These are phyloP conservation scores for Epizoanthus ramosus DNA, from an alignment of 92 coral and sea anemone species.

Conservation along the genomic window DNA sequence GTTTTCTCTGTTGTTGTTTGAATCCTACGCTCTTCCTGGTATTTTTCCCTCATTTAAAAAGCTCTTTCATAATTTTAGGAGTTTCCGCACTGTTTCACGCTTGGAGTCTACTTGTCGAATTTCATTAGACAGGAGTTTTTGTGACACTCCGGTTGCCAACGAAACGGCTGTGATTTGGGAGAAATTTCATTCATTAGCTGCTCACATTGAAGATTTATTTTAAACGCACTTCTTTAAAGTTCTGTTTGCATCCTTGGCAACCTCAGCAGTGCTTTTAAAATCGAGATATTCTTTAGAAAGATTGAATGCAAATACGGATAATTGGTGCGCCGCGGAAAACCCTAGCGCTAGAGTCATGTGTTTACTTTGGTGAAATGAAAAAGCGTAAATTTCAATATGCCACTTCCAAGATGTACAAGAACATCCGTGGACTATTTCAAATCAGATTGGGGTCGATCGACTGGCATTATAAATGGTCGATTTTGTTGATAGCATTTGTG, in stretches of 20 bases:
- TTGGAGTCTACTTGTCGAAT: constrained; percentile 39
- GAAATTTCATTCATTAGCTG: constrained; percentile 55
- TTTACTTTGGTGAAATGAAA: constrained; percentile 78
- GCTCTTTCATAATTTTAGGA: constrained; percentile 11
- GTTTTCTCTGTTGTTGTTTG: constrained; percentile 33
- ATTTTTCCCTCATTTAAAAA: constrained; percentile 33
- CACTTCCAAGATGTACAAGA: constrained; percentile 36
- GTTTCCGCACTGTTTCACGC: constrained; percentile 23
- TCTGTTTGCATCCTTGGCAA: constrained; percentile 21
- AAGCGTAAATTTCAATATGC: constrained; percentile 50
- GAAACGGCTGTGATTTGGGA: constrained; percentile 49
- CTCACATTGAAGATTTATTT: constrained; percentile 48
- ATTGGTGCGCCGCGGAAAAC: constrained; percentile 72
- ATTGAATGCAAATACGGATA: constrained; percentile 75
- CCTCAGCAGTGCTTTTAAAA: constrained; percentile 51
- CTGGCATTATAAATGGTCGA: constrained; percentile 30
- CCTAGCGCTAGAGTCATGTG: constrained; percentile 58
- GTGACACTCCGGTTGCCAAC: constrained; percentile 45
- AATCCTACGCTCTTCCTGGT: constrained; percentile 25
- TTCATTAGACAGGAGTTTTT: constrained; percentile 41
- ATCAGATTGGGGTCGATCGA: constrained; percentile 7
- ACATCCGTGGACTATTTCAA: constrained; percentile 4
- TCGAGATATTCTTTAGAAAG: constrained; percentile 69
- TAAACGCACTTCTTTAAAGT: constrained; percentile 40
- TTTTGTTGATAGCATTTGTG: constrained; percentile 16